Percentiles rank a stretch among this genome's conserved stretches.
These are phyloP conservation scores for Saxicola maurus DNA, from an alignment of 2,797 vertebrate genomes.

Conservation along the genomic window DNA sequence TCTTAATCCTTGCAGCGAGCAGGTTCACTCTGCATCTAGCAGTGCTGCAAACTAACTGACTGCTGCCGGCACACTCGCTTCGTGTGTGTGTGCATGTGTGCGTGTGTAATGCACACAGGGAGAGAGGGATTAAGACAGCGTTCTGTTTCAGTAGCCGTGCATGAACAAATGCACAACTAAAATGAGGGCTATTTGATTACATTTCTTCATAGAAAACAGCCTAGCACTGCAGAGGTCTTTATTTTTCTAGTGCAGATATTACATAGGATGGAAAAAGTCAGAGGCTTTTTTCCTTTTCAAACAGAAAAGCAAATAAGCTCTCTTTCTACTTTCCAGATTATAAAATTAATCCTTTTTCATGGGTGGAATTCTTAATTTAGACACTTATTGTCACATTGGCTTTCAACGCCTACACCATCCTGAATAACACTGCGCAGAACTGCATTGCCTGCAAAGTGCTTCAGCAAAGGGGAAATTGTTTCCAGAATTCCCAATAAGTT, in stretches of 20 bases:
- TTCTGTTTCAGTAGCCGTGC: not conserved
- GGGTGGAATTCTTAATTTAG: constrained; percentile 75
- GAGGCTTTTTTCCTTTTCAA: constrained; percentile 32
- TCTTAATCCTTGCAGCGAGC: constrained; percentile 1
- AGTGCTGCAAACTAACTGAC: constrained; percentile 25
- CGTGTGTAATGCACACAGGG: not conserved
- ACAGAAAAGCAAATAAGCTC: constrained; percentile 22
- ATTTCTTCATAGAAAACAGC: constrained; percentile 40
- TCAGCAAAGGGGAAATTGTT: constrained; percentile 56
- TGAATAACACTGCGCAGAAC: constrained; percentile 88
- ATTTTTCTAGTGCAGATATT: constrained; percentile 32
- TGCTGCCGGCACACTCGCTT: not conserved
- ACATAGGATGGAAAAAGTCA: constrained; percentile 37
- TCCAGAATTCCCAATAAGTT: constrained; percentile 61
- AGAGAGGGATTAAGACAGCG: not conserved
- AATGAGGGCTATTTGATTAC: constrained; percentile 32
- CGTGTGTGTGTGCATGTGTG: not conserved
- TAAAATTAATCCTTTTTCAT: constrained; percentile 71
- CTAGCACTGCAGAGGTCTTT: constrained; percentile 62
- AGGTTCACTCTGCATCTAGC: not conserved
- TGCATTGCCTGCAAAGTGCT: constrained; percentile 95
- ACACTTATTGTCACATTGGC: constrained; percentile 78
- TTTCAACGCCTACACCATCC: constrained; percentile 86
- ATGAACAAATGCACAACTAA: constrained; percentile 13
- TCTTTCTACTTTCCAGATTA: constrained; percentile 57